Base-by-base conservation (phyloP, 2,797 vertebrate species). In the Iguana delicatissima region DNA sequence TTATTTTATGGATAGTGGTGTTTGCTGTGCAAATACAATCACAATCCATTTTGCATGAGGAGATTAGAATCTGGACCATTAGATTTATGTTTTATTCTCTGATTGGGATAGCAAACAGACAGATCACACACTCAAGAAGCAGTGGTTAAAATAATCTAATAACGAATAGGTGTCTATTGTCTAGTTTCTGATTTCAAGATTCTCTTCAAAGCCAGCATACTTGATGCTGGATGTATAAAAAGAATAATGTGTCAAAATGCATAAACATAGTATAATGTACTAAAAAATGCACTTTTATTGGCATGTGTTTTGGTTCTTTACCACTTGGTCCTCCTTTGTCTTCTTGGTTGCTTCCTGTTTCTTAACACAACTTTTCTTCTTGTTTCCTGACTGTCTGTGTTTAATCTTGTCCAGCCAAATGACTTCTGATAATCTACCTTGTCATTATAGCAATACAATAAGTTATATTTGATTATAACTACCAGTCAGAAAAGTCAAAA, bases 1-100 rank as follows among this genome's bases (percentile, higher is more conserved):
- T 89, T 74, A 62, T 62, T 88, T 83, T 73, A 83, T 83, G 35
- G 84, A 74, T 57, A 69, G 32, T 72, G 35, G 42, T 89, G 57
- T n/a, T 76, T 83, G 69, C 67, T 73, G 18, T n/a, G 80, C 22
- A 74, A 81, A 67, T 52, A 69, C n/a, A 72, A 73, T 20, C 69
- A 89, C 29, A 59, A 62, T 52, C 46, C 32, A 89, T 73, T 72
- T 57, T 62, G 52, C 29, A 32, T 82, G 76, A 89, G 14, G 69
- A 50, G 35, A 91, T 67, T 74, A 77, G 32, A 86, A 52, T 77
- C 32, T 83, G 16, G 18, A 62, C 6, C 3, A 14, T 77, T 62
- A 73, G 52, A 72, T 55, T 84, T 24, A 80, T 46, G 38, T 90
- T 85, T 90, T 80, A 29, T 57, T 59, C 55, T 59, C 22, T 80